A percentile compares a stretch with the other conserved stretches of the same genome.
Evolutionary conservation across 2,888 invertebrate species (phyloP).

Genomic region (Xiphydria camelus): DNA sequence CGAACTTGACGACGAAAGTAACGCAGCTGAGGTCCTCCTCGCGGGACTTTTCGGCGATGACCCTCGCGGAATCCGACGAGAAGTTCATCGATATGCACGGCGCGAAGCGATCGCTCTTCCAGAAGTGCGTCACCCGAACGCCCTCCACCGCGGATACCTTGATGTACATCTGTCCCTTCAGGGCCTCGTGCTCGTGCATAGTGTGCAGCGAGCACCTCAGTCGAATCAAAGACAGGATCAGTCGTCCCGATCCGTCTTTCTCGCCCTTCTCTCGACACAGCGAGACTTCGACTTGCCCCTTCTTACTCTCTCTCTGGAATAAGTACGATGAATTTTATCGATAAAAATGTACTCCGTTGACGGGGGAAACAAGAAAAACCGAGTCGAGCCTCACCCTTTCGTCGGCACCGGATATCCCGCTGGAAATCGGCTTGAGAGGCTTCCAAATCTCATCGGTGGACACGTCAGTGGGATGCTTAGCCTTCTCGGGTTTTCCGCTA

Average conservation of each 20-base stretch:
- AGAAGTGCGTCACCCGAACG: conserved; percentile 62
- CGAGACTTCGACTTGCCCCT: conserved; percentile 70
- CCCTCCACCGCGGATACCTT: conserved; percentile 77
- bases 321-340: conserved; percentile 18
- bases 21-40: conserved; percentile 67
- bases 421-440: conserved; percentile 67
- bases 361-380: conserved; percentile 5
- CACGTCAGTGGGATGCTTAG: conserved; percentile 58
- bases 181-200: conserved; percentile 73
- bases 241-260: conserved; percentile 66
- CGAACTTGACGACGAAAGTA: conserved; percentile 68
- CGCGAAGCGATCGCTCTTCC: conserved; percentile 76
- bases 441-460: conserved; percentile 75
- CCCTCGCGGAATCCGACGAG: conserved; percentile 68
- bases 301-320: conserved; percentile 69
- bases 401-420: conserved; percentile 64
- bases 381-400: conserved; percentile 56
- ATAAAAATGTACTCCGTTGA: conserved; percentile 7
- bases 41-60: conserved; percentile 65
- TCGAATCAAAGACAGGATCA: conserved; percentile 67
- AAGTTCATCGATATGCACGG: conserved; percentile 79
- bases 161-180: conserved; percentile 73
- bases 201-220: conserved; percentile 70
- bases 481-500: conserved; percentile 64
- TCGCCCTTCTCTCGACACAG: conserved; percentile 67